phyloP scores from a whole-genome alignment of 2,113 vertebrate species.

The Cyanoramphus novaezelandiae region DNA sequence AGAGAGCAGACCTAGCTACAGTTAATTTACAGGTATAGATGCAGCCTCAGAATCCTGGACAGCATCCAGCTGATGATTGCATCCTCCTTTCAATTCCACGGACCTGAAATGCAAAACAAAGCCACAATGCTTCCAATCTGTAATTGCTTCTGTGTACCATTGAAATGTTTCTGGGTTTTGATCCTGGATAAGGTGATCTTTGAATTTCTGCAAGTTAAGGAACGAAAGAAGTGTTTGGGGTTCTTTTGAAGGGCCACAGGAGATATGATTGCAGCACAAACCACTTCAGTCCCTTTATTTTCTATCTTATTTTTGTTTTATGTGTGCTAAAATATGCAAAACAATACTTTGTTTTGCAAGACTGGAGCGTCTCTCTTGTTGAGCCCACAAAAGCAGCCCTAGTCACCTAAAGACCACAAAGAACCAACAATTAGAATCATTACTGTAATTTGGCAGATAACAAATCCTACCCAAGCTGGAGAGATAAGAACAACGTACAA shows the following conservation, averaged over 20 bases:
- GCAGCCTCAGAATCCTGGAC: conserved; percentile 29
- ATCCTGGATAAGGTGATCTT: background rate
- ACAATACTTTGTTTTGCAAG: background rate
- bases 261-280: background rate
- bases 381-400: background rate
- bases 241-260: background rate
- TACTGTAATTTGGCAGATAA: background rate
- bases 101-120: conserved; percentile 48
- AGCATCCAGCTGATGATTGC: background rate
- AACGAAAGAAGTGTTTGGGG: background rate
- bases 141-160: background rate
- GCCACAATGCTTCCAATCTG: conserved; percentile 31
- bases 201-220: background rate
- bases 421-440: background rate
- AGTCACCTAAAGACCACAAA: background rate
- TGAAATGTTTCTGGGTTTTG: conserved; percentile 3
- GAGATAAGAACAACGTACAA: background rate
- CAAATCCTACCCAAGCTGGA: background rate
- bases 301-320: background rate
- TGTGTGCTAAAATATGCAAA: background rate
- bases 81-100: conserved; percentile 27
- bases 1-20: conserved; percentile 50
- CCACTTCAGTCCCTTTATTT: background rate
- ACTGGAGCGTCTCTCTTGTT: background rate
- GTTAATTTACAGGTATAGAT: conserved; percentile 65